Conservation (phyloP, 2,888 invertebrate genomes). For the Clostera curtula region DNA sequence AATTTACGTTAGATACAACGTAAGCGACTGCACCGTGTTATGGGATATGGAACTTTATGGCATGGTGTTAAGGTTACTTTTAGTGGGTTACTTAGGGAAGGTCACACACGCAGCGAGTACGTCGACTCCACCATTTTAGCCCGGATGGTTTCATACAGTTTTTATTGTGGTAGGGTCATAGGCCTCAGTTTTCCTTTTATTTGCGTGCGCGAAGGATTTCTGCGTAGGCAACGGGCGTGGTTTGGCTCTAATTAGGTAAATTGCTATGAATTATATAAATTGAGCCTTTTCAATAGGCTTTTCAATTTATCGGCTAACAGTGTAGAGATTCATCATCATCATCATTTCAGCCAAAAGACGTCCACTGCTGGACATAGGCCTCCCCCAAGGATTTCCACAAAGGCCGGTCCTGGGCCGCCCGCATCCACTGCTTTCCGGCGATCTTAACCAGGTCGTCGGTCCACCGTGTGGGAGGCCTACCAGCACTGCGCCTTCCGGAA, state of each 20-base stretch:
- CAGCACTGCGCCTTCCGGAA: too few species aligned
- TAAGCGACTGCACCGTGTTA: constrained; percentile 13
- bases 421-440: too few species aligned
- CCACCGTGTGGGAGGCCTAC: too few species aligned
- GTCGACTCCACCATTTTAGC: constrained; percentile 69
- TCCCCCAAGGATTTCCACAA: too few species aligned
- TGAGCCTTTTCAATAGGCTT: too few species aligned
- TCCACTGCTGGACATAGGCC: too few species aligned
- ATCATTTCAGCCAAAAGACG: too few species aligned
- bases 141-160: constrained; percentile 67
- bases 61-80: constrained; percentile 23
- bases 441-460: too few species aligned
- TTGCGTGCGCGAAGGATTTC: constrained; percentile 38
- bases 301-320: too few species aligned
- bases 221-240: constrained; percentile 26
- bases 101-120: constrained; percentile 48
- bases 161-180: constrained; percentile 71
- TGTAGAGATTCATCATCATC: too few species aligned
- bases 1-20: constrained; percentile 37
- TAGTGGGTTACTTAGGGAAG: constrained; percentile 32
- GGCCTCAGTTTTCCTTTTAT: constrained; percentile 48
- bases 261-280: too few species aligned
- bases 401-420: too few species aligned
- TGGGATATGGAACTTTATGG: constrained; percentile 22
- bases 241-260: constrained; percentile 31